Conservation (phyloP, 2,888 invertebrate species). For the Hypercompe scribonia region DNA sequence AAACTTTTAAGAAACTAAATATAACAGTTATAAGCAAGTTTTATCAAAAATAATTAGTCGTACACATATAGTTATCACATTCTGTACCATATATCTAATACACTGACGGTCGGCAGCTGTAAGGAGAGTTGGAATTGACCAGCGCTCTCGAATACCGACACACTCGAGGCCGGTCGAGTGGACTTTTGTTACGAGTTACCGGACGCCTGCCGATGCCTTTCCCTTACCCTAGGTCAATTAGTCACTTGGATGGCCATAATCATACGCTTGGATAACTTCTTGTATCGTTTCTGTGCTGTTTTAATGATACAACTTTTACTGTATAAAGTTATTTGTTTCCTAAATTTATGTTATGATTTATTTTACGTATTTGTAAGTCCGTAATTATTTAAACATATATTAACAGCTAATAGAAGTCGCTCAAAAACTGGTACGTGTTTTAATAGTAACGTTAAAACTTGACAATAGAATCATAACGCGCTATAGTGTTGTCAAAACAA, state of each 20-base stretch:
- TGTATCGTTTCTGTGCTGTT: conserved; percentile 26
- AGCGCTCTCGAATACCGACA: conserved; percentile 19
- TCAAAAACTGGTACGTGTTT: not conserved
- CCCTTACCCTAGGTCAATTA: conserved; percentile 63
- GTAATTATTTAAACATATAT: not conserved
- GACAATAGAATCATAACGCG: not conserved
- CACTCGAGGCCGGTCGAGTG: conserved; percentile 12
- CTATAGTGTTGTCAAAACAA: not conserved
- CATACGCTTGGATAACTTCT: conserved; percentile 42
- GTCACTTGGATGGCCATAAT: conserved; percentile 61
- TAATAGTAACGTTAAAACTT: not conserved
- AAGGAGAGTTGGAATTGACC: conserved; percentile 24
- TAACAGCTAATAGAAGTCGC: not conserved
- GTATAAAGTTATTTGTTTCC: not conserved
- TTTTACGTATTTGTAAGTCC: not conserved
- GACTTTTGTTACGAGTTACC: conserved; percentile 52
- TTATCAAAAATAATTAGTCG: not conserved
- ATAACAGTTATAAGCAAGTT: not conserved
- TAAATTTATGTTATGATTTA: not conserved
- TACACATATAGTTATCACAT: not conserved
- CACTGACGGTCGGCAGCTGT: not conserved
- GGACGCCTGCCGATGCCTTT: conserved; percentile 43
- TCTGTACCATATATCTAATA: not conserved
- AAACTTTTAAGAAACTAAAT: too few relatives aligned
- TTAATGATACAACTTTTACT: conserved; percentile 23